Base-by-base conservation (phyloP, 1,140 invertebrate genomes). In the Ceratina australensis region DNA sequence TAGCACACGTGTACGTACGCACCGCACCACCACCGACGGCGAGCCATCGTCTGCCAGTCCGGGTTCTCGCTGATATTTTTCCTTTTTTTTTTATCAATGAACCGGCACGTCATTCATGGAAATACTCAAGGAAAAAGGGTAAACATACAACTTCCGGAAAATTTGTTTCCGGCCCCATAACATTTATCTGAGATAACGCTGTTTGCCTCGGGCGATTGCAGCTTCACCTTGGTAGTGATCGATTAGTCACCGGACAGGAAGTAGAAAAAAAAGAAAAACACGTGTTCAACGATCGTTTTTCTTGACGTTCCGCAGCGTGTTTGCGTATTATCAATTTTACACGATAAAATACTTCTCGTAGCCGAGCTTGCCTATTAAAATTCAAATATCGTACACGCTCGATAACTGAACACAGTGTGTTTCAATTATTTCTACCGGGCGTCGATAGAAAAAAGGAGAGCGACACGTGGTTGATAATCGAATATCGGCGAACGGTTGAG, bases 51-150 rank as follows among this genome's bases (percentile, higher is more conserved):
- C 28, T 65, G 59, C 42, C n/a, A 59, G 12, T 50, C 59, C n/a
- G n/a, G 47, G 61, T 20, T 65, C 78, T 60, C 56, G 57, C 24
- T 66, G 68, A 77, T 72, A 77, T 80, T 84, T 84, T 83, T 80
- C n/a, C n/a, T n/a, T n/a, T n/a, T n/a, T 33, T 33, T 33, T 33
- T 33, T 33, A 80, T 83, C 77, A 54, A 68, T 50, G 33, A 22
- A 24, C 26, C 54, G 49, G 24, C 28, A 33, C 57, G 57, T 52
- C 49, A 22, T 49, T 49, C 59, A 26, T 56, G 4, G 8, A 64
- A 64, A n/a, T 15, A 13, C 56, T 20, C 7, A 26, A 26, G 64
- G 13, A 22, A 67, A 60, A n/a, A n/a, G 42, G 15, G 12, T 47
- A 59, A 64, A 20, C 33, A 8, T 8, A 7, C 24, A n/a, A 5